phyloP scores from a whole-genome alignment of 2,113 vertebrate species.

The Morphnarchus princeps region DNA sequence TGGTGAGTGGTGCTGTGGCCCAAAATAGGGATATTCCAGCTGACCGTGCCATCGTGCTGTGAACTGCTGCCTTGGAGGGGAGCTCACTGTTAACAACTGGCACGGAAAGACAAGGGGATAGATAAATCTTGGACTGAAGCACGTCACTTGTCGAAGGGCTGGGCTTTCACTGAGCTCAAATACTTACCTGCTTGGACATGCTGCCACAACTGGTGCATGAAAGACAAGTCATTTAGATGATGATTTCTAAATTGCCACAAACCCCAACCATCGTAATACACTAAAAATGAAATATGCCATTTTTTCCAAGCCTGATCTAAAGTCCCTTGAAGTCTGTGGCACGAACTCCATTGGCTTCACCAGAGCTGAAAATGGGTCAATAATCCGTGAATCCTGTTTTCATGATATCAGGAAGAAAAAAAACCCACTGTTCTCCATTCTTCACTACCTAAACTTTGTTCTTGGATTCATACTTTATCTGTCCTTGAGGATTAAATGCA shows the following conservation, averaged over 20 bases:
- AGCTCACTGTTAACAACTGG: not conserved
- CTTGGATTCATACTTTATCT: not conserved
- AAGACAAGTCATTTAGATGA: not conserved
- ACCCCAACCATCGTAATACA: not conserved
- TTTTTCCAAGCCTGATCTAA: not conserved
- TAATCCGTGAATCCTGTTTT: not conserved
- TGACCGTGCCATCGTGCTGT: not conserved
- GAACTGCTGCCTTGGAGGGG: not conserved
- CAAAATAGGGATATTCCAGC: not conserved
- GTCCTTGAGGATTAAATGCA: not conserved
- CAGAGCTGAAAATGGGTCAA: not conserved
- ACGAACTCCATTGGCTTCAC: not conserved
- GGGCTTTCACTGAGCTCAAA: not conserved
- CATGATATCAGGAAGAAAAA: not conserved
- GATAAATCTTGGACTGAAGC: not conserved
- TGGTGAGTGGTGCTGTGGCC: not conserved
- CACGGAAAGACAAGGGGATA: not conserved
- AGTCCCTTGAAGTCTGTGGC: not conserved
- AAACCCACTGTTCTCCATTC: not conserved
- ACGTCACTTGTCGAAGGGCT: not conserved
- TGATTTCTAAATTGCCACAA: not conserved
- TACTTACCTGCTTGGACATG: not conserved
- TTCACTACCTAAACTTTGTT: not conserved
- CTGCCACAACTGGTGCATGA: not conserved
- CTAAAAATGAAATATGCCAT: not conserved